Evolutionary conservation across 1,140 invertebrate genomes (phyloP).

Genomic region (Dendrolimus punctatus): DNA sequence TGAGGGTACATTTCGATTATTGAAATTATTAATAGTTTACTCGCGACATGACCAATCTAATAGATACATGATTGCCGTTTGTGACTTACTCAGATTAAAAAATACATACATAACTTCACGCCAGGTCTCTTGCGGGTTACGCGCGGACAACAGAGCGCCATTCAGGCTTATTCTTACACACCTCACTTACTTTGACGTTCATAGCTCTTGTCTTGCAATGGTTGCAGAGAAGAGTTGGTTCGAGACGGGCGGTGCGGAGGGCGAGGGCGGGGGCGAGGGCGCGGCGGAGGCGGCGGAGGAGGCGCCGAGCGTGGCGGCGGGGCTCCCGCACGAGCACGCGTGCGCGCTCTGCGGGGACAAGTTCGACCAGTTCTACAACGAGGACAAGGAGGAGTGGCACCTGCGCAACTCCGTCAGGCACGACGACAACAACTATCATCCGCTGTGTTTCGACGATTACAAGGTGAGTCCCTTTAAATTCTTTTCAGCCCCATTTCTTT

Average conservation of each 20-base stretch:
- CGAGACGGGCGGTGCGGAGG: conserved; percentile 76
- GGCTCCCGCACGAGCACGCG: conserved; percentile 71
- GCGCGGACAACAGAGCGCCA: no score
- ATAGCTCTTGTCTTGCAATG: no score
- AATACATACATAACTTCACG: no score
- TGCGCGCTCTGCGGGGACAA: conserved; percentile 93
- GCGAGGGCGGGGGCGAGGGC: conserved; percentile 72
- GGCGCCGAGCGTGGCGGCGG: conserved; percentile 77
- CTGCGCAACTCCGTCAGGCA: conserved; percentile 85
- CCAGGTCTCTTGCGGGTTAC: no score
- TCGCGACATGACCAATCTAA: no score
- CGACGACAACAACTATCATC: conserved; percentile 90
- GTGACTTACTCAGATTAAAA: no score
- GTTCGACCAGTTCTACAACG: conserved; percentile 95
- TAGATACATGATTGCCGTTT: no score
- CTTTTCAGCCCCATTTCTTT: background rate
- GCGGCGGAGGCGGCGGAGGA: conserved; percentile 79
- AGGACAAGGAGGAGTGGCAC: conserved; percentile 97
- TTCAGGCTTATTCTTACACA: no score
- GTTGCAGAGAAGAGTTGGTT: conserved; percentile 94
- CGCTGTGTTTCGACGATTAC: conserved; percentile 91
- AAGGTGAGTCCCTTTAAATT: conserved; percentile 73
- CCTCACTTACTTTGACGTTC: no score
- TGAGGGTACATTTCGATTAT: no score
- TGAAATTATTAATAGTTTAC: no score